Evolutionary conservation across 2,797 vertebrate species (phyloP).

Genomic region (Poeciliopsis paucimaculata): DNA sequence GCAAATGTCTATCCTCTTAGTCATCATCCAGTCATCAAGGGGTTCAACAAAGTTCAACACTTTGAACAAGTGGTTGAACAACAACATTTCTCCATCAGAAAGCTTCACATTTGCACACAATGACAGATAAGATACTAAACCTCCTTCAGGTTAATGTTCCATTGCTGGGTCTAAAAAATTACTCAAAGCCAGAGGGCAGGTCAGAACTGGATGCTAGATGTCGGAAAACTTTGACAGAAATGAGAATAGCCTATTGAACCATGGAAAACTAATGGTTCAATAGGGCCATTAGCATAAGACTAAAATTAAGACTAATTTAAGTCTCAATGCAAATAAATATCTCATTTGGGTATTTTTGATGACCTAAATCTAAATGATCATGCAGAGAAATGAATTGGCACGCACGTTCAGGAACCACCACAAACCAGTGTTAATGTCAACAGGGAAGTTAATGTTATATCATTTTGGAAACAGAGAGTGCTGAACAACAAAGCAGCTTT

Average conservation of each 20-base stretch:
- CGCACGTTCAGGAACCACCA: not conserved
- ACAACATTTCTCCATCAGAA: not conserved
- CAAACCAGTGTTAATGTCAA: not conserved
- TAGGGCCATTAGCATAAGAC: not conserved
- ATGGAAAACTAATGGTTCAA: no score
- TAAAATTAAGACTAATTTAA: not conserved
- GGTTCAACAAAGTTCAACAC: not conserved
- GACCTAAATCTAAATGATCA: not conserved
- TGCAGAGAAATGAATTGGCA: not conserved
- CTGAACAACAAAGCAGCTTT: not conserved
- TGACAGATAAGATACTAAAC: not conserved
- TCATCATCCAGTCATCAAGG: not conserved
- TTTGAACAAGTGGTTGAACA: not conserved
- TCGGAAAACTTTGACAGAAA: not conserved
- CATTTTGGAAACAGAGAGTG: not conserved
- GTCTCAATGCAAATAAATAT: not conserved
- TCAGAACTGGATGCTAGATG: conserved; percentile 20
- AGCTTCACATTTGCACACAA: not conserved
- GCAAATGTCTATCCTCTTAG: not conserved
- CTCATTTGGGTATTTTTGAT: not conserved
- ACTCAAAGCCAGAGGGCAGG: conserved; percentile 39
- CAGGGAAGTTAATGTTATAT: not conserved
- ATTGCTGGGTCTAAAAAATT: conserved; percentile 8
- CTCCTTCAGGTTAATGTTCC: not conserved
- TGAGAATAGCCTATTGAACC: not conserved